Percentiles rank a stretch among this genome's conserved stretches.
phyloP scores from a whole-genome alignment of 2,113 vertebrate species.

The Paramormyrops kingsleyae region DNA sequence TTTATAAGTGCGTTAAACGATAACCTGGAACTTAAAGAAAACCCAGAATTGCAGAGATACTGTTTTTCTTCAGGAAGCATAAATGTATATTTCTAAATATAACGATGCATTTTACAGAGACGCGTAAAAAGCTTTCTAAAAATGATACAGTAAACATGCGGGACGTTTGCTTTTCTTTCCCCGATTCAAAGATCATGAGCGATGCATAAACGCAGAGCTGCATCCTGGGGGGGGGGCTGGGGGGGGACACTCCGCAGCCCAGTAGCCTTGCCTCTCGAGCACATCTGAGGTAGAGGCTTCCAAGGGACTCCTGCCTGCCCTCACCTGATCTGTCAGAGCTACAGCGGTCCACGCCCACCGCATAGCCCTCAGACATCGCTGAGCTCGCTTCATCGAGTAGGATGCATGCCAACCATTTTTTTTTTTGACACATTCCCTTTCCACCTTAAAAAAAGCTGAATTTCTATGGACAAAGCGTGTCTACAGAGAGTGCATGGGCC shows the following conservation, averaged over 20 bases:
- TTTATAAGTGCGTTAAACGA: neutral
- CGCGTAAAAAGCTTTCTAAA: conserved; percentile 41
- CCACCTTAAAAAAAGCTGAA: neutral
- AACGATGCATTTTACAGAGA: conserved; percentile 33
- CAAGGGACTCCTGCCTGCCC: neutral
- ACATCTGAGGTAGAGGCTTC: conserved; percentile 9
- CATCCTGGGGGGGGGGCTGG: conserved; percentile 31
- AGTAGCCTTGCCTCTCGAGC: neutral
- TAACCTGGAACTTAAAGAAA: neutral
- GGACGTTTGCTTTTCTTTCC: conserved; percentile 46
- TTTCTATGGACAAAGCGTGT: neutral
- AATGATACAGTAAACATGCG: conserved; percentile 42
- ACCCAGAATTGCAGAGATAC: neutral
- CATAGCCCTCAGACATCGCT: neutral
- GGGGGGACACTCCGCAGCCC: neutral
- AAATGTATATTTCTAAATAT: conserved; percentile 31
- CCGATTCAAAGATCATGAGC: conserved; percentile 45
- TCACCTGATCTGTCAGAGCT: neutral
- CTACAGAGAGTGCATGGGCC: neutral
- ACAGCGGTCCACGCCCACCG: neutral
- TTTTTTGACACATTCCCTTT: neutral
- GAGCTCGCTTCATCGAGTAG: neutral
- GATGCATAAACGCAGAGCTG: conserved; percentile 51
- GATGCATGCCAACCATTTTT: neutral
- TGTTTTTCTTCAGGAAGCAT: conserved; percentile 21